A percentile compares a stretch with the other conserved stretches of the same genome.
phyloP scores from a whole-genome alignment of 2,797 vertebrate genomes.

The Sebastes trivittatus region DNA sequence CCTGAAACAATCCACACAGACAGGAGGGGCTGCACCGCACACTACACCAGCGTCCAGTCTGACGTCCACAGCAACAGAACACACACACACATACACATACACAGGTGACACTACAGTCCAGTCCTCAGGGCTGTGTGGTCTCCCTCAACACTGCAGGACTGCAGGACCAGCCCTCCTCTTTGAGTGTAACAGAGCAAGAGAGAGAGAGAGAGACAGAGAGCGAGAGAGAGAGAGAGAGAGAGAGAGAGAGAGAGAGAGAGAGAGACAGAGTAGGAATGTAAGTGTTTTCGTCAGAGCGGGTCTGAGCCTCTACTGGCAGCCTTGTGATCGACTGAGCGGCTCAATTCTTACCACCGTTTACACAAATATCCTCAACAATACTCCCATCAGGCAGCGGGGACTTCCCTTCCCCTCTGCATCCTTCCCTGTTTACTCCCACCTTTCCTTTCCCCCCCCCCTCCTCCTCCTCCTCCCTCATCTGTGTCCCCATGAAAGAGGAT shows the following conservation, averaged over 20 bases:
- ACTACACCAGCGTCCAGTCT: constrained; percentile 23
- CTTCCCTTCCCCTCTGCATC: constrained; percentile 69
- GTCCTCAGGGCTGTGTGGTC: not conserved
- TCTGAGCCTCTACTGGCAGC: constrained; percentile 35
- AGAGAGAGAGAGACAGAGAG: not conserved
- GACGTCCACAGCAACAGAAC: constrained; percentile 19
- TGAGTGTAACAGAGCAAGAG: constrained; percentile 5
- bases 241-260: not conserved
- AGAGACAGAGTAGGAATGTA: not conserved
- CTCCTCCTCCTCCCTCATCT: not conserved
- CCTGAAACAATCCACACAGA: constrained; percentile 34
- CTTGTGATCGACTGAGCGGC: constrained; percentile 60
- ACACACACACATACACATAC: not conserved
- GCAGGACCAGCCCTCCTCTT: constrained; percentile 38
- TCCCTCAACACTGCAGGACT: not conserved
- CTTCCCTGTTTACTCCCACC: constrained; percentile 54
- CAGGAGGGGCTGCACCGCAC: not conserved
- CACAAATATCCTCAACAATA: constrained; percentile 76
- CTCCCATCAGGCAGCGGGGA: constrained; percentile 37
- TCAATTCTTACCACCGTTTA: constrained; percentile 54
- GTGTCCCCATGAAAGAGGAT: constrained; percentile 7
- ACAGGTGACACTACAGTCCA: constrained; percentile 6
- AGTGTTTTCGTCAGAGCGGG: constrained; percentile 1
- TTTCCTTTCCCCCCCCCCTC: not conserved
- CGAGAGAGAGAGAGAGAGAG: not conserved